A percentile compares a stretch with the other conserved stretches of the same genome.
These are phyloP conservation scores for Drosophila asahinai DNA, from an alignment of 1,140 invertebrate genomes.

Conservation along the genomic window DNA sequence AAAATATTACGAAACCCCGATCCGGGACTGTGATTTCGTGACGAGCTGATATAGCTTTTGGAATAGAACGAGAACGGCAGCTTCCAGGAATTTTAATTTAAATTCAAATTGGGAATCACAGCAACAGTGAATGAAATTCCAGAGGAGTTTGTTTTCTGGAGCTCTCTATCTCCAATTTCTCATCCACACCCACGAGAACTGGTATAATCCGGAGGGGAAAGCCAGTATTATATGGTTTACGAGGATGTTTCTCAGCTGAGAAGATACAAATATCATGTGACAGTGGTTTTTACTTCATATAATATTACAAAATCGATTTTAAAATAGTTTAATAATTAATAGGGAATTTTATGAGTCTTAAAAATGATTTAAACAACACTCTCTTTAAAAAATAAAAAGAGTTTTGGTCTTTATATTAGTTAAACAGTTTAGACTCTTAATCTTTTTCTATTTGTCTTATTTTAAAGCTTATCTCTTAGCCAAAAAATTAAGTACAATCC, in stretches of 20 bases:
- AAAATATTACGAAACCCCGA: conserved; percentile 19
- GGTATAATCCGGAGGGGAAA: conserved; percentile 48
- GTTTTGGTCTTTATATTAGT: too few species aligned
- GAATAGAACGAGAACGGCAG: conserved; percentile 45
- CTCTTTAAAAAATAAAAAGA: too few species aligned
- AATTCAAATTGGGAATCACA: conserved; percentile 5
- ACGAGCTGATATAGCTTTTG: conserved; percentile 10
- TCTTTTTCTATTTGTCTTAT: too few species aligned
- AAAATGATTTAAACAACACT: too few species aligned
- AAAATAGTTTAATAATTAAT: background rate
- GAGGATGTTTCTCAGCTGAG: conserved; percentile 14
- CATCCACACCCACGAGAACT: conserved; percentile 40
- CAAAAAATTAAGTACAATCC: too few species aligned
- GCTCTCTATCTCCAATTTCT: conserved; percentile 1
- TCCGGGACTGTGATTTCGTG: conserved; percentile 15
- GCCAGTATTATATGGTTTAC: conserved; percentile 1
- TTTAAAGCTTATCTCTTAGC: background rate
- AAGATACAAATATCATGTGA: background rate
- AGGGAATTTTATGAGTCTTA: background rate
- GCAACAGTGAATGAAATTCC: conserved; percentile 5
- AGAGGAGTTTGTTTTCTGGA: conserved; percentile 6
- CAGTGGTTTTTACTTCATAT: background rate
- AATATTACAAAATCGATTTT: too few species aligned
- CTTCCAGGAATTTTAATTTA: conserved; percentile 3
- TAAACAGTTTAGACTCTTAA: too few species aligned